Base-by-base conservation (phyloP, 2,797 vertebrate genomes). In the Cygnus olor region DNA sequence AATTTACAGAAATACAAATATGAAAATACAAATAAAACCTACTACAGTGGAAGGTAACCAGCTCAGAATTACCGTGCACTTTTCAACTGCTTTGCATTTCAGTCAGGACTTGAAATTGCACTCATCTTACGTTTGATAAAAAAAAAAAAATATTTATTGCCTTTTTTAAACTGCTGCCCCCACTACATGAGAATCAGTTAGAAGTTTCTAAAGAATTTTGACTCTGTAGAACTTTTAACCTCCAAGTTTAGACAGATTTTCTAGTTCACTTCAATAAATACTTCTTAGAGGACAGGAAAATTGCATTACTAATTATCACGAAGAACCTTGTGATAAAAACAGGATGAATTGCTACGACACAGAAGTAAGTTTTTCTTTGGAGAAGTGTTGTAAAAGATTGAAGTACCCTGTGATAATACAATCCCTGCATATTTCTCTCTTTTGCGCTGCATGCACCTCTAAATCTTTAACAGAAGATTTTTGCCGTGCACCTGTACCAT, bases 21-120 rank as follows among this genome's bases (percentile, higher is more conserved):
- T 21, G 54, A 86, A 92, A 34, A 36, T 8, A 32, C 19, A 90
- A 76, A 82, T 72, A 90, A 94, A 94, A 42, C n/a, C 53, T 72
- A 34, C 14, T 78, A 21, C 56, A 68, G 22, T 27, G 40, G 42
- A 38, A 82, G 80, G 13, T 16, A 88, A 90, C 21, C 9, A 6
- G 34, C 47, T 88, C 24, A 72, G 14, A 91, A 86, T 74, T 66
- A 61, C 14, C 21, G 49, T 6, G 36, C 30, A 66, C 19, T 90
- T 89, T 80, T 42, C 60, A 87, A 71, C 4, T 20, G 47, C 17
- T 82, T 38, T 70, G 40, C 45, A 80, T 80, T 88, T 60, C 68
- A 24, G 63, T 94, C 47, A 85, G 11, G 45, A 69, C 30, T 68
- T 90, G 28, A 93, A 93, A 94, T 25, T 56, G 17, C 42, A 85